Base-by-base conservation (phyloP, 2,113 vertebrate genomes). In the Regulus satrapa region DNA sequence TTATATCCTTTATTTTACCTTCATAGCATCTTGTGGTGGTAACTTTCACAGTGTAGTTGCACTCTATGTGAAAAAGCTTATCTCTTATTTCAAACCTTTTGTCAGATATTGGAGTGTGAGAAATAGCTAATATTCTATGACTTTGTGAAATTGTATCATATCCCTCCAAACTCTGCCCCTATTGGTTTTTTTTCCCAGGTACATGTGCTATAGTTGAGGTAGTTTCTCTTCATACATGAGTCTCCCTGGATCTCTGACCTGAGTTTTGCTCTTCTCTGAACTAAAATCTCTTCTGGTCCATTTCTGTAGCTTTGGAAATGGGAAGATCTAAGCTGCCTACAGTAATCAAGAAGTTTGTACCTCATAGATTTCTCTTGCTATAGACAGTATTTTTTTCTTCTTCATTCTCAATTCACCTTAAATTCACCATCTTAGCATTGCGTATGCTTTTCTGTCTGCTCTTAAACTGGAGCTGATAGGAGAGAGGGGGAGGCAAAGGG, bases 31-130 rank as follows among this genome's bases (percentile, higher is more conserved):
- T 76, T 41, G 32, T 58, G 34, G 8, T 10, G 8, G 4, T 54
- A 58, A 58, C 9, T 62, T 73, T 51, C 34, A 69, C n/a, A 49
- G 4, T 10, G 10, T 12, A 56, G 36, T 58, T 46, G 17, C 6
- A 48, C 0, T 3, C 14, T 31, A 5, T n/a, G 16, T 77, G 34
- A 49, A 76, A 64, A 88, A 69, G 2, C 1, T 3, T 0, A 0
- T 6, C 5, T 64, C n/a, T 64, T 45, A 41, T 73, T 77, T 74
- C 32, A 49, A 34, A 62, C 9, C 4, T 48, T 17, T 28, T 77
- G 19, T 63, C 29, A 51, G 32, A 31, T 41, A 25, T 26, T 83
- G 18, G 13, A 2, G 3, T 45, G 24, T 69, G 23, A 45, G 45
- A 88, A 86, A 62, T 12, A 61, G 14, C 6, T 52, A 40, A 66